Conservation (phyloP, 1,140 invertebrate genomes). For the Helicorthomorpha holstii region DNA sequence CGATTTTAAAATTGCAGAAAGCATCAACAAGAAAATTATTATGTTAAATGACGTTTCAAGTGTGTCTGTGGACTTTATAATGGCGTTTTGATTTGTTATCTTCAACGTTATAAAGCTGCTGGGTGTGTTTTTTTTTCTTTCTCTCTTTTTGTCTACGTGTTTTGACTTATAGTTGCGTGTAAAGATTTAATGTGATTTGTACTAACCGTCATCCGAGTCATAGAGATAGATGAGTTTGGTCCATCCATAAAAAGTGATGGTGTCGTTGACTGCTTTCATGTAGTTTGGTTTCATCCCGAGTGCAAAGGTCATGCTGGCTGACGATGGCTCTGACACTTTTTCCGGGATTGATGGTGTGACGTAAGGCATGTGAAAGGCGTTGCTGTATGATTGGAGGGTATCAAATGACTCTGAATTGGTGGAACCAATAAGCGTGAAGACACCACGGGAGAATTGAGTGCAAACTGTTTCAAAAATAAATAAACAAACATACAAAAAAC, state of each 20-base stretch:
- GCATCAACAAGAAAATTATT: too few relatives aligned
- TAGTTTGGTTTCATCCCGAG: constrained; percentile 89
- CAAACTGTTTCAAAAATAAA: constrained; percentile 54
- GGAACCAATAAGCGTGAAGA: constrained; percentile 75
- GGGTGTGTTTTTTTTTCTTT: too few relatives aligned
- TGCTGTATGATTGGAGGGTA: constrained; percentile 83
- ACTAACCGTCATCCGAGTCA: constrained; percentile 84
- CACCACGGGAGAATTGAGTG: constrained; percentile 71
- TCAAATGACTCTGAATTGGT: constrained; percentile 83
- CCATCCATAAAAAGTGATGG: constrained; percentile 80
- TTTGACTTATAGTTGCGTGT: too few relatives aligned
- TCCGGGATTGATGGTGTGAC: constrained; percentile 84
- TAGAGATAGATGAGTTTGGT: constrained; percentile 84
- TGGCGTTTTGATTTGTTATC: too few relatives aligned
- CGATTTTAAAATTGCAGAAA: too few relatives aligned
- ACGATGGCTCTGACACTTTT: constrained; percentile 68
- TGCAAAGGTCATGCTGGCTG: constrained; percentile 66
- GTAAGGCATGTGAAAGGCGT: constrained; percentile 92
- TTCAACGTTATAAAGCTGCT: too few relatives aligned
- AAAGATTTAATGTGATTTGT: too few relatives aligned
- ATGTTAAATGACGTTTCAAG: too few relatives aligned
- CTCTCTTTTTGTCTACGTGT: too few relatives aligned
- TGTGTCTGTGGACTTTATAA: too few relatives aligned
- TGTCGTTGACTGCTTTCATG: constrained; percentile 80
- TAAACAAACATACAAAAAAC: too few relatives aligned